phyloP scores from a whole-genome alignment of 2,888 invertebrate species.

The Synanthedon andrenaeformis region DNA sequence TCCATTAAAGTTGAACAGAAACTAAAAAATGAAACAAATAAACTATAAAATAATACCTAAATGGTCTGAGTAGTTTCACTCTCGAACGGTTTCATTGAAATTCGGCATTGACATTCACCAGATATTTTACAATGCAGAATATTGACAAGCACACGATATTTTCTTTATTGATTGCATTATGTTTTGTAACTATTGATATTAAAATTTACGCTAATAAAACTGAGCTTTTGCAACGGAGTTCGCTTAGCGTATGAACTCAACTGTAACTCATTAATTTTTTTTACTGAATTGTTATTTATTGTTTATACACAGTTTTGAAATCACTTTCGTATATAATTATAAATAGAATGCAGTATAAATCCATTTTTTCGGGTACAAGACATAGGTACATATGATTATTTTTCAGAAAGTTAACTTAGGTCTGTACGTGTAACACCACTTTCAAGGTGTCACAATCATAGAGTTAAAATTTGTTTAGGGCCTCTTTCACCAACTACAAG shows the following conservation, averaged over 20 bases:
- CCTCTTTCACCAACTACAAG: no score
- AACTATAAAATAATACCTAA: not conserved
- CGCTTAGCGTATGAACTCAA: not conserved
- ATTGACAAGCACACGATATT: conserved; percentile 22
- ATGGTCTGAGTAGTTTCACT: conserved; percentile 12
- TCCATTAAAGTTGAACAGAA: not conserved
- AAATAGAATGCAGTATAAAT: no score
- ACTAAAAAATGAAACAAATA: not conserved
- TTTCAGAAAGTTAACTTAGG: no score
- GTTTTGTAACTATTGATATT: conserved; percentile 38
- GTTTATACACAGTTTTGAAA: no score
- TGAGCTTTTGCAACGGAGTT: conserved; percentile 27
- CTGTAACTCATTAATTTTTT: no score
- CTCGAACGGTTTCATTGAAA: conserved; percentile 24
- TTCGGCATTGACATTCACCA: conserved; percentile 54
- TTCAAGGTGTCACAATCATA: no score
- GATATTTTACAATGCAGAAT: conserved; percentile 7
- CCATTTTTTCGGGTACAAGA: no score
- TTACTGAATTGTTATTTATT: no score
- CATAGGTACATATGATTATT: no score
- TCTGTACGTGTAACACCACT: no score
- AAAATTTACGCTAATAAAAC: conserved; percentile 45
- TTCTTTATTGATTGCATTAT: conserved; percentile 32
- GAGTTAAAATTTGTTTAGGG: no score
- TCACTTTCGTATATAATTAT: no score